Evolutionary conservation across 2,888 invertebrate genomes (phyloP).

Genomic region (Kuschelorhynchus macadamiae): DNA sequence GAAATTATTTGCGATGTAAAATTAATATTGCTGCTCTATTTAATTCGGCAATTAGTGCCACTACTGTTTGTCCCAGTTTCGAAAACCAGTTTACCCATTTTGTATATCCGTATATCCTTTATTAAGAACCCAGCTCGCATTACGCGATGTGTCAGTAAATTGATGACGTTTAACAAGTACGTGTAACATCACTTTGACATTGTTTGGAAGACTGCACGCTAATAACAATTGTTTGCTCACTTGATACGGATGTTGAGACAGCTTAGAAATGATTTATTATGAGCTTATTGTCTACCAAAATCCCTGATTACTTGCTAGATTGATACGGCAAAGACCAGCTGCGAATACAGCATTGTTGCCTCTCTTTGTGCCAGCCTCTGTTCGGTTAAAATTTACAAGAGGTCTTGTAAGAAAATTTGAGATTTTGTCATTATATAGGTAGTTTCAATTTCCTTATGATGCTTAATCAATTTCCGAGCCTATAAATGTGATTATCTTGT

Average conservation of each 20-base stretch:
- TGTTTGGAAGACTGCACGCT: slow-evolving; percentile 26
- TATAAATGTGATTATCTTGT: too few species aligned
- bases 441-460: too few species aligned
- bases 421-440: too few species aligned
- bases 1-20: too few species aligned
- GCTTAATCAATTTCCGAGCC: too few species aligned
- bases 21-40: too few species aligned
- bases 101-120: too few species aligned
- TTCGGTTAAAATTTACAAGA: slow-evolving; percentile 1
- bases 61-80: too few species aligned
- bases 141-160: slow-evolving; percentile 5
- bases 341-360: slow-evolving; percentile 34
- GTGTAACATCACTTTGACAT: slow-evolving; percentile 36
- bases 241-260: slow-evolving; percentile 60
- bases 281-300: slow-evolving; percentile 60
- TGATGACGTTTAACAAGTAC: slow-evolving; percentile 13
- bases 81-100: too few species aligned
- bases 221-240: slow-evolving; percentile 43
- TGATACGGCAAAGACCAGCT: slow-evolving; percentile 41
- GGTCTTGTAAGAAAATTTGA: too few species aligned
- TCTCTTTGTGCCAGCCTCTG: slow-evolving; percentile 10
- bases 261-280: slow-evolving; percentile 61
- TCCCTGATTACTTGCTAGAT: slow-evolving; percentile 55
- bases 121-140: neutral
- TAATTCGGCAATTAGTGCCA: too few species aligned